Conservation (phyloP, 2,888 invertebrate genomes). For the Drosophila falleni region DNA sequence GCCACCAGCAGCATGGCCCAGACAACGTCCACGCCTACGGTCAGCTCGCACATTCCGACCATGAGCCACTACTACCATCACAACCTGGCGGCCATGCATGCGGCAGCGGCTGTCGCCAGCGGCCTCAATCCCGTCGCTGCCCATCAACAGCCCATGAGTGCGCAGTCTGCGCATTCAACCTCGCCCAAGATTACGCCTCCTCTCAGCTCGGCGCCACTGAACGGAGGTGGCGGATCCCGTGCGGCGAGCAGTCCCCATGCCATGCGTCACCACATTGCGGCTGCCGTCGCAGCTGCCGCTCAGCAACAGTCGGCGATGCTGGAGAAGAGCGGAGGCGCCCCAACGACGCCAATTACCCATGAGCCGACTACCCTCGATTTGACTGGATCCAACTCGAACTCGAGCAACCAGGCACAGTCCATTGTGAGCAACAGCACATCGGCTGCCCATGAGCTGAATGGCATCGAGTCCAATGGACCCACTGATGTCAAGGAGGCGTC, state of each 20-base stretch:
- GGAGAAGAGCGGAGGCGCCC: slow-evolving; percentile 58
- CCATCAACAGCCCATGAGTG: slow-evolving; percentile 73
- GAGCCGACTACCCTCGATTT: slow-evolving; percentile 84
- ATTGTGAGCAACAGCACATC: slow-evolving; percentile 71
- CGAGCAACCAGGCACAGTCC: slow-evolving; percentile 82
- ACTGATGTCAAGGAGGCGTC: slow-evolving; percentile 62
- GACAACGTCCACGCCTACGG: slow-evolving; percentile 68
- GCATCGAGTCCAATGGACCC: slow-evolving; percentile 77
- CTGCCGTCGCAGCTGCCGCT: slow-evolving; percentile 63
- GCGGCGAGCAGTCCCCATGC: slow-evolving; percentile 82
- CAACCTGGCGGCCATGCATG: slow-evolving; percentile 81
- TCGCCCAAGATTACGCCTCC: slow-evolving; percentile 78
- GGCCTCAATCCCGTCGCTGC: slow-evolving; percentile 77
- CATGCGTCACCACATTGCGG: slow-evolving; percentile 79
- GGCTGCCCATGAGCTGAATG: slow-evolving; percentile 81
- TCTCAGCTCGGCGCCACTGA: slow-evolving; percentile 61
- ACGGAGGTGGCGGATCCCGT: slow-evolving; percentile 70
- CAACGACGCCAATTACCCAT: slow-evolving; percentile 64
- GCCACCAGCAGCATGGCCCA: slow-evolving; percentile 70
- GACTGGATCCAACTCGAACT: slow-evolving; percentile 84
- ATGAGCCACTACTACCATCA: slow-evolving; percentile 83
- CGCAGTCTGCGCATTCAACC: slow-evolving; percentile 51
- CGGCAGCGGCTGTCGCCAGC: slow-evolving; percentile 73
- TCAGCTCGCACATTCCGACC: slow-evolving; percentile 83
- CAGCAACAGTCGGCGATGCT: slow-evolving; percentile 62